Evolutionary conservation across 2,888 invertebrate species (phyloP), one percentile per base, ranked within the genome.

Genomic region (Leptogaster cylindrica): DNA sequence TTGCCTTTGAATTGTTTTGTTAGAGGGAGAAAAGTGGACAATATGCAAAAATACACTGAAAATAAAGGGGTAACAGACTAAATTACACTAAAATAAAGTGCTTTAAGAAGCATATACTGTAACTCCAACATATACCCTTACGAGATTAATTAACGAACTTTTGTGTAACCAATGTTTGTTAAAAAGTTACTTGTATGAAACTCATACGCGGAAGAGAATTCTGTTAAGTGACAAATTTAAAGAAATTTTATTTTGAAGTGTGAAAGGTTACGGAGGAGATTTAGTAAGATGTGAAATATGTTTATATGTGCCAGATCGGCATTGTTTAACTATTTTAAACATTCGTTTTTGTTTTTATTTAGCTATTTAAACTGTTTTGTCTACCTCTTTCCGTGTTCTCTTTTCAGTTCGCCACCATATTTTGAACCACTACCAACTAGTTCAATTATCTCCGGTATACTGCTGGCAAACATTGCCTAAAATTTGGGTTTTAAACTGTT

Each of bases 391-490:
- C 97, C 97, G 84, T 95, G 93, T 88, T 97, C 97, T 86, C 95
- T 93, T 89, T 96, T 97, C 89, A 95, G 97, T 86, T 95, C 93
- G 84, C 97, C 97, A 87, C 95, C 93, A 89, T 97, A 97, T 88
- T 97, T 97, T 88, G 96, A 95, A 86, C 97, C 92, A 89, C 93
- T 93, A 86, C 97, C 96, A 88, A 97, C 93, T 87, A 98, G 94
- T 88, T 97, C 97, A 87, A 95, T 96, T 87, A 98, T 97, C 91
- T 98, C 97, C 84, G 97, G 97, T 86, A 98, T 95, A 90, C 95
- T 96, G 90, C 95, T 96, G 88, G 97, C 97, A 92, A 98, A 98
- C 90, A 97, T 95, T 87, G 97, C 97, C 96, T 96, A 91, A 85
- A 90, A 81, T 78, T 75, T 72, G 70, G 71, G 71, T 71, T 68